These are phyloP conservation scores for Enteromius paludinosus DNA, from an alignment of 2,797 vertebrate genomes.

Conservation along the genomic window DNA sequence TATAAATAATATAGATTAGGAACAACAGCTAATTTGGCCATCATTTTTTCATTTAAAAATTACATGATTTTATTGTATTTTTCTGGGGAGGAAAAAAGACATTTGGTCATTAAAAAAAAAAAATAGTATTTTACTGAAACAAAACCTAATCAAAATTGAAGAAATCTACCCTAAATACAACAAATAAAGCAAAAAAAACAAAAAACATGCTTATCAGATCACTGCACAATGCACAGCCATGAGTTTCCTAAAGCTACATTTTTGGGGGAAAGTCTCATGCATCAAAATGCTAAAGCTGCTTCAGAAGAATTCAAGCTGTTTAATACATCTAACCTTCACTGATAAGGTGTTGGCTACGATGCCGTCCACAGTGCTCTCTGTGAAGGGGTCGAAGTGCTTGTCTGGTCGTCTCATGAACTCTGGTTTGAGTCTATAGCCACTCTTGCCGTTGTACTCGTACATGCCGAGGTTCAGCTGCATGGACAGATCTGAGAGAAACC, in stretches of 20 bases:
- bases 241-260: not conserved
- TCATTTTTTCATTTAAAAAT: not conserved
- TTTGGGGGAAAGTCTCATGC: no score
- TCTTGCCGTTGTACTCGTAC: slow-evolving; percentile 90
- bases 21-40: no score
- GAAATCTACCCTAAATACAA: not conserved
- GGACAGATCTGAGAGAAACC: slow-evolving; percentile 78
- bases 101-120: not conserved
- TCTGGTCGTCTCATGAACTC: slow-evolving; percentile 91
- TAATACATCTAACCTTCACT: slow-evolving; percentile 61
- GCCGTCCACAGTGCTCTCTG: slow-evolving; percentile 88
- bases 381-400: slow-evolving; percentile 90
- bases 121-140: not conserved
- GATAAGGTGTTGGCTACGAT: slow-evolving; percentile 82
- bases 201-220: not conserved
- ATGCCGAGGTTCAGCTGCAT: slow-evolving; percentile 92
- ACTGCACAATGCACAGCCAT: not conserved
- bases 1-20: not conserved
- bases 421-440: slow-evolving; percentile 88
- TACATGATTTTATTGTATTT: not conserved
- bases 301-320: not conserved
- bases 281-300: not conserved
- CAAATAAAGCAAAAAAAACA: not conserved
- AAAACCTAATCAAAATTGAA: not conserved
- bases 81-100: not conserved